Base-by-base conservation (phyloP, 2,888 invertebrate species). In the Gastracanthus pulcherrimus region DNA sequence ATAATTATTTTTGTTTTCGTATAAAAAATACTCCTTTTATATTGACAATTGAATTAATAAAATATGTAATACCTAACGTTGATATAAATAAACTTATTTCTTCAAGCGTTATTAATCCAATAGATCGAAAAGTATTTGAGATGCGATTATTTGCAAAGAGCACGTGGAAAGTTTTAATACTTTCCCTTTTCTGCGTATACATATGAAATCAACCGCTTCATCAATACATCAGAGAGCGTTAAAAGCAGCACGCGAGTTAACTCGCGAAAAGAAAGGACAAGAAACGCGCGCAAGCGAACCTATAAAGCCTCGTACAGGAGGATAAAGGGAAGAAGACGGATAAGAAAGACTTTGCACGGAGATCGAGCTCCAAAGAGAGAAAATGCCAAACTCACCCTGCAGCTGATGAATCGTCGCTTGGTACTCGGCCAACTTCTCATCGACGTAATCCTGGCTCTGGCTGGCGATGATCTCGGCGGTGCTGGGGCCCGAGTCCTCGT, bases 401-500 rank as follows among this genome's bases (percentile, higher is more conserved):
- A 98, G 93, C 90, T 96, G 95, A 89, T 96, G 95, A 92, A 98
- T 98, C 41, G 98, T 98, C 84, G 96, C 96, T 92, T 98, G 97
- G 92, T 98, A 98, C 93, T 98, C 97, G 72, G 97, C 97, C 88
- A 98, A 94, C 92, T 97, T 97, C 92, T 98, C 98, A 91, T 98
- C 98, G 85, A 98, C 95, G 92, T 98, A 98, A 92, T 98, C 98
- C 93, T 98, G 98, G 82, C 97, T 97, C 92, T 98, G 98, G 91
- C 96, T 96, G 83, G 97, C 97, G 87, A 98, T 97, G 87, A 97
- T 97, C 92, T 97, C 97, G 66, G 97, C 97, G 23, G 97, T 97
- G 81, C 97, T 96, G 11, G 96, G 96, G 62, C 97, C 96, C 86
- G 95, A 93, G 85, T 96, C 95, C 89, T 95, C 96, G 79, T 96